phyloP scores from a whole-genome alignment of 53 echinoderm and acorn worm genomes.

The Temnopleurus reevesii region DNA sequence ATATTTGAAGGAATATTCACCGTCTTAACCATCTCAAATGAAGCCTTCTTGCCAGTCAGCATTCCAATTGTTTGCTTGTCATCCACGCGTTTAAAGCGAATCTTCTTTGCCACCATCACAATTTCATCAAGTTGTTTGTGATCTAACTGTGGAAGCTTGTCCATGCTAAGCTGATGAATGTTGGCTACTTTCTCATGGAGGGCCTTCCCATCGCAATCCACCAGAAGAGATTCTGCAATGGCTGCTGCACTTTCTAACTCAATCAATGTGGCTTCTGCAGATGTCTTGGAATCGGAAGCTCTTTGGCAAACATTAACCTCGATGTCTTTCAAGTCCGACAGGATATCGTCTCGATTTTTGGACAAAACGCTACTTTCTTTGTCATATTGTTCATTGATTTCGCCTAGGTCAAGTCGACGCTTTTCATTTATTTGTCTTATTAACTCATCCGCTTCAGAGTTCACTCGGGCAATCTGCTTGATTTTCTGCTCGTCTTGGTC shows the following conservation, averaged over 20 bases:
- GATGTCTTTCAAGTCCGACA: not conserved
- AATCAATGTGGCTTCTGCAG: not conserved
- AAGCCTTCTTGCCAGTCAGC: not conserved
- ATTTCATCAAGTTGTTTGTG: not conserved
- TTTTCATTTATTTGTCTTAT: conserved; percentile 30
- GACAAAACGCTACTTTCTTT: not conserved
- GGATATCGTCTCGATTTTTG: not conserved
- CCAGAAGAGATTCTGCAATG: not conserved
- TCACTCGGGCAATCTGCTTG: not conserved
- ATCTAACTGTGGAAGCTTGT: not conserved
- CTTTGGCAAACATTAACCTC: not conserved
- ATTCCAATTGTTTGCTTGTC: not conserved
- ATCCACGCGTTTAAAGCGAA: conserved; percentile 1
- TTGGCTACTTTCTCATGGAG: not conserved
- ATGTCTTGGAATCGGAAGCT: not conserved
- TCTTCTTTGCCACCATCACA: not conserved
- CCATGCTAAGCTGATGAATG: not conserved
- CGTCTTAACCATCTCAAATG: conserved; percentile 28
- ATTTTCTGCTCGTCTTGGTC: not conserved
- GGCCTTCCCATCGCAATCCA: not conserved
- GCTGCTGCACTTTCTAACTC: not conserved
- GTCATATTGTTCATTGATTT: not conserved
- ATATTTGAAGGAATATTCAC: conserved; percentile 6
- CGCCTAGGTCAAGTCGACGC: not conserved
- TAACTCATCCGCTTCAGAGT: conserved; percentile 4